Conservation (phyloP, 2,888 invertebrate species). For the Chromoteleia sp. region DNA sequence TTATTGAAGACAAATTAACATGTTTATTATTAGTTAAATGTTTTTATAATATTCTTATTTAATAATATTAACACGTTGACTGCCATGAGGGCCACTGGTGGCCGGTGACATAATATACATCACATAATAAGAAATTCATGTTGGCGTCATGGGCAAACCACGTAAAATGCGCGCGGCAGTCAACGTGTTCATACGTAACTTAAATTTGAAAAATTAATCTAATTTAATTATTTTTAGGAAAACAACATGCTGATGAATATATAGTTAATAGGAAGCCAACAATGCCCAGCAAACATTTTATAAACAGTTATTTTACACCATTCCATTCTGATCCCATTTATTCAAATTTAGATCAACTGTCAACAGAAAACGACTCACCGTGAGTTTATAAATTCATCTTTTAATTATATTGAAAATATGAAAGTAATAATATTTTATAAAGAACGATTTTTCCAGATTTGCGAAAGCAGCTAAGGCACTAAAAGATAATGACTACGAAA, state of each 20-base stretch:
- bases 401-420: neutral
- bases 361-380: slow-evolving; percentile 68
- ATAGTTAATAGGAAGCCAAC: slow-evolving; percentile 89
- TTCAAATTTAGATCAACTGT: slow-evolving; percentile 84
- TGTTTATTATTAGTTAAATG: neutral
- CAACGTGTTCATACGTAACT: too few relatives aligned
- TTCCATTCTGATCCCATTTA: slow-evolving; percentile 95
- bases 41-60: neutral
- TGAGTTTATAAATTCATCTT: slow-evolving; percentile 75
- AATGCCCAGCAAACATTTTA: slow-evolving; percentile 94
- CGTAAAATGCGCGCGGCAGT: too few relatives aligned
- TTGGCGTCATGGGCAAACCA: too few relatives aligned
- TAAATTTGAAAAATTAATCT: neutral
- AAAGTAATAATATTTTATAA: neutral
- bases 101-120: too few relatives aligned
- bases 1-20: neutral
- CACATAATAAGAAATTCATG: too few relatives aligned
- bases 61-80: too few relatives aligned
- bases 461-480: slow-evolving; percentile 90
- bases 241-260: slow-evolving; percentile 90
- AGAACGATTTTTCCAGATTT: slow-evolving; percentile 56
- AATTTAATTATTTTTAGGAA: slow-evolving; percentile 78
- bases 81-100: too few relatives aligned
- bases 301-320: slow-evolving; percentile 94
- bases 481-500: slow-evolving; percentile 90